Percentiles rank a stretch among this genome's conserved stretches.
phyloP scores from a whole-genome alignment of 1,140 invertebrate genomes.

The Listronotus bonariensis region DNA sequence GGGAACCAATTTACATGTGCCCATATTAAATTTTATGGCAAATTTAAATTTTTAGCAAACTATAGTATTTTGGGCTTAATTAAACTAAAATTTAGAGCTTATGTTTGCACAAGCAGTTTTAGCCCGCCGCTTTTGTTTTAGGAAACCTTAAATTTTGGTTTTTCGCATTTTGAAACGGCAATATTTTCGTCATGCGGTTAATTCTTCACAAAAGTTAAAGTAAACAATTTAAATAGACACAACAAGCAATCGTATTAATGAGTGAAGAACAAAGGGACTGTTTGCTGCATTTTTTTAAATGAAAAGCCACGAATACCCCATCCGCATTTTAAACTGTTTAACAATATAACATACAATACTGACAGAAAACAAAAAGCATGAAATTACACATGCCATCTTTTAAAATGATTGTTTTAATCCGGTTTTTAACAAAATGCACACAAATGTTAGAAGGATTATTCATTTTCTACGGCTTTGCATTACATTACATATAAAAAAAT shows the following conservation, averaged over 20 bases:
- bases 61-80: no score
- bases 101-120: no score
- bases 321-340: constrained; percentile 17
- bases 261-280: constrained; percentile 26
- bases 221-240: constrained; percentile 22
- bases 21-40: no score
- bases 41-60: no score
- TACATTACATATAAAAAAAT: no score
- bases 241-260: constrained; percentile 30
- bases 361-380: constrained; percentile 45
- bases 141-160: no score
- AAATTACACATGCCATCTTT: constrained; percentile 35
- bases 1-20: no score
- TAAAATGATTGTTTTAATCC: constrained; percentile 9
- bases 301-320: constrained; percentile 24
- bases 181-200: constrained; percentile 26
- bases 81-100: no score
- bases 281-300: constrained; percentile 6
- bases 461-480: not conserved
- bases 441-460: constrained; percentile 12
- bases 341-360: constrained; percentile 51
- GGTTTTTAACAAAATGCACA: constrained; percentile 24
- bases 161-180: no score
- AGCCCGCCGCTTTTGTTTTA: no score
- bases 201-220: constrained; percentile 11